phyloP scores from a whole-genome alignment of 2,797 vertebrate species.

The Acomys russatus region DNA sequence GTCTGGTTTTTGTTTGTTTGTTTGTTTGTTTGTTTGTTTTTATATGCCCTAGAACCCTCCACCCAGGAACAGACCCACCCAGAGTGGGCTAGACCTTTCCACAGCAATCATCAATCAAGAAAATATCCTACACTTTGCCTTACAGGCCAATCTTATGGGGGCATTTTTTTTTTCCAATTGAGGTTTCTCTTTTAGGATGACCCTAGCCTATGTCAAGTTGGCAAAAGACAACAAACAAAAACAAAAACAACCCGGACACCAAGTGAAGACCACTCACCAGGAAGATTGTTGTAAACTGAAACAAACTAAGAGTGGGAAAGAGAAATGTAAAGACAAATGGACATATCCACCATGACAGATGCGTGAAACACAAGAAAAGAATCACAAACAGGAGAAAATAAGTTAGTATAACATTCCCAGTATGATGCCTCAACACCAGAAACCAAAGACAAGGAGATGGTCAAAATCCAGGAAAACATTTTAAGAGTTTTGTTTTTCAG shows the following conservation, averaged over 20 bases:
- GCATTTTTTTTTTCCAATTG: background rate
- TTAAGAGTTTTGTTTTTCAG: background rate
- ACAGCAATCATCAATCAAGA: background rate
- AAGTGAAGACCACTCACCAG: background rate
- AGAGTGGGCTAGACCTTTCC: background rate
- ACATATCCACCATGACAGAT: background rate
- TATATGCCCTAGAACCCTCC: no score
- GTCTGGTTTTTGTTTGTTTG: background rate
- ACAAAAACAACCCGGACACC: background rate
- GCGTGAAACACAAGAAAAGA: background rate
- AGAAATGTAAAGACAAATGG: background rate
- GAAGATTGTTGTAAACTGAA: background rate
- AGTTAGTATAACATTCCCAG: background rate
- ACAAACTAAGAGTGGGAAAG: background rate
- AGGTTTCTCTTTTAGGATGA: background rate
- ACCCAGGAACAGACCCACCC: background rate
- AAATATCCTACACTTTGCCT: background rate
- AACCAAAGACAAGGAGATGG: background rate
- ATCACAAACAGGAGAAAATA: background rate
- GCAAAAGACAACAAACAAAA: background rate
- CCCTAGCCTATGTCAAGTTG: background rate
- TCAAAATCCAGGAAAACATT: background rate
- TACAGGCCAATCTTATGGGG: background rate
- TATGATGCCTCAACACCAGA: background rate
- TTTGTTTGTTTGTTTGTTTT: no score